Conservation (phyloP, 2,797 vertebrate genomes). For the Smutsia temminckii region DNA sequence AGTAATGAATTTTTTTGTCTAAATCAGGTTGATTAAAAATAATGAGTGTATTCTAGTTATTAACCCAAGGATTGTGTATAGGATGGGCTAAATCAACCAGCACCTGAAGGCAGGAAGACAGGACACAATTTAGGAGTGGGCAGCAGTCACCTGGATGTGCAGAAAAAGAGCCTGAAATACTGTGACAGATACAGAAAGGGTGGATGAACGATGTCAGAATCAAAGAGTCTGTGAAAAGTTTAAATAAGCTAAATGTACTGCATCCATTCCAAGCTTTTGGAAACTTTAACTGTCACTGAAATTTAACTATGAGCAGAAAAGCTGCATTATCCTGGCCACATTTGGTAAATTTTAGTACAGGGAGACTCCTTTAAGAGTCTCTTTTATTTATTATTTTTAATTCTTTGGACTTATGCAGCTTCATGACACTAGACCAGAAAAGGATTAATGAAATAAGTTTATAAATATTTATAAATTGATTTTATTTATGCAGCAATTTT, state of each 20-base stretch:
- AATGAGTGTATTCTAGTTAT: neutral
- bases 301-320: slow-evolving; percentile 48
- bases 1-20: neutral
- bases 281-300: neutral
- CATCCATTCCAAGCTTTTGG: neutral
- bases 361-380: slow-evolving; percentile 52
- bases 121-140: neutral
- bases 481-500: slow-evolving; percentile 58
- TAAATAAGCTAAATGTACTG: neutral
- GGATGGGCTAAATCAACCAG: neutral
- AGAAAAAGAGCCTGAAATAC: neutral
- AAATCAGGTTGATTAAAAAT: neutral
- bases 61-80: neutral
- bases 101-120: neutral
- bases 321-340: neutral
- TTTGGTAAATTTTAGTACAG: slow-evolving; percentile 41
- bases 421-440: slow-evolving; percentile 72
- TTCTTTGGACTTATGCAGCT: slow-evolving; percentile 67
- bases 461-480: slow-evolving; percentile 71
- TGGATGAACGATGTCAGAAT: neutral
- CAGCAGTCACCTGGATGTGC: neutral
- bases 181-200: neutral
- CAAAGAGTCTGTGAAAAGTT: neutral
- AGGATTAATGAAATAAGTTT: slow-evolving; percentile 70
- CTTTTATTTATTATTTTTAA: slow-evolving; percentile 71